A percentile compares a stretch with the other conserved stretches of the same genome.
Evolutionary conservation across 2,888 invertebrate genomes (phyloP).

Genomic region (Lycocerus yunnanus): DNA sequence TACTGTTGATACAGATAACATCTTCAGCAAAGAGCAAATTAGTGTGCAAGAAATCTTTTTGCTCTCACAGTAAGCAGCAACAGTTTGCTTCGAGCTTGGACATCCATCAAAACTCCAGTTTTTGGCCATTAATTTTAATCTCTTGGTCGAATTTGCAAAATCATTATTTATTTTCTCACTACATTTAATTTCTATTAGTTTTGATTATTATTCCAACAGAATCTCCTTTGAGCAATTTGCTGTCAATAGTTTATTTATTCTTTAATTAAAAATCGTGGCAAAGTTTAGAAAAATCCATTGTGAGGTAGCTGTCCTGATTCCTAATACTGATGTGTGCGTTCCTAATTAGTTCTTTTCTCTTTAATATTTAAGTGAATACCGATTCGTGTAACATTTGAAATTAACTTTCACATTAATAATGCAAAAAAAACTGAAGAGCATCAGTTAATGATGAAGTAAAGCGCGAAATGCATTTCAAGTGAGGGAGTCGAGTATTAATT

Average conservation of each 20-base stretch:
- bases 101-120: no score
- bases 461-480: not conserved
- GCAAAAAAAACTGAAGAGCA: not conserved
- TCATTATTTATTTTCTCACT: not conserved
- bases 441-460: not conserved
- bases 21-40: not conserved
- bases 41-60: not conserved
- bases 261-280: not conserved
- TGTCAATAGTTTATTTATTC: not conserved
- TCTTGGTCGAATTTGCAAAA: not conserved
- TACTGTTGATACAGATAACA: not conserved
- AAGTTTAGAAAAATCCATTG: not conserved
- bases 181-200: not conserved
- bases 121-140: no score
- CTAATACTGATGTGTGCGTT: not conserved
- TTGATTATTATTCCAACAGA: not conserved
- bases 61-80: no score
- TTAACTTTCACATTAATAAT: not conserved
- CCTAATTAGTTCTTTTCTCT: not conserved
- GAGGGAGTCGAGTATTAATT: not conserved
- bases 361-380: not conserved
- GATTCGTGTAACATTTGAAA: not conserved
- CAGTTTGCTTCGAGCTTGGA: no score
- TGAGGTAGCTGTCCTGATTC: not conserved
- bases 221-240: not conserved